Conservation (phyloP, 2,113 vertebrate genomes). For the Festucalex cinctus region DNA sequence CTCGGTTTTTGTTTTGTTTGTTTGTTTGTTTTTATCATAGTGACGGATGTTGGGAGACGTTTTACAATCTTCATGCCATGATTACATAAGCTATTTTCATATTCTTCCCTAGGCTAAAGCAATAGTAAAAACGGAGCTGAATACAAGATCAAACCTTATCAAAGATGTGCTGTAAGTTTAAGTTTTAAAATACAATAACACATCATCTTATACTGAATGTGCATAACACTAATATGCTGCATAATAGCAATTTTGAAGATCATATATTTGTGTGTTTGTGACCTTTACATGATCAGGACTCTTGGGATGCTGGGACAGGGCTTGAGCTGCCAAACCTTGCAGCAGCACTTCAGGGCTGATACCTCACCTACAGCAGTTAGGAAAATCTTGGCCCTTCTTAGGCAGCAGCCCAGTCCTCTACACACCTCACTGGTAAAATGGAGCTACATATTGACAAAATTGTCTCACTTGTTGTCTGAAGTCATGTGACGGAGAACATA, state of each 20-base stretch:
- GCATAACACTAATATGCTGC: background rate
- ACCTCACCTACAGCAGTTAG: conserved; percentile 21
- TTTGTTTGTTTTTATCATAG: background rate
- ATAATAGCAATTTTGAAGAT: too few species aligned
- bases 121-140: conserved; percentile 54
- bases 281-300: conserved; percentile 49
- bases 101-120: conserved; percentile 61
- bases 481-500: background rate
- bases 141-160: conserved; percentile 27
- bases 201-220: background rate
- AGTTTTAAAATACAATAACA: background rate
- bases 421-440: conserved; percentile 70
- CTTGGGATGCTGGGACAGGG: conserved; percentile 69
- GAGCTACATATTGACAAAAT: background rate
- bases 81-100: background rate
- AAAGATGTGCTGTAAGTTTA: conserved; percentile 62
- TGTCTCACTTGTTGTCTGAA: background rate
- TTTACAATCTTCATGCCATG: background rate
- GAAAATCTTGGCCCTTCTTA: conserved; percentile 59
- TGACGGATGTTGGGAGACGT: background rate
- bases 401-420: conserved; percentile 61
- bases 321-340: conserved; percentile 60
- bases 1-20: conserved; percentile 9
- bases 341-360: conserved; percentile 25
- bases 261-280: background rate